Conservation (phyloP, 2,888 invertebrate species). For the Panzeria rudis region DNA sequence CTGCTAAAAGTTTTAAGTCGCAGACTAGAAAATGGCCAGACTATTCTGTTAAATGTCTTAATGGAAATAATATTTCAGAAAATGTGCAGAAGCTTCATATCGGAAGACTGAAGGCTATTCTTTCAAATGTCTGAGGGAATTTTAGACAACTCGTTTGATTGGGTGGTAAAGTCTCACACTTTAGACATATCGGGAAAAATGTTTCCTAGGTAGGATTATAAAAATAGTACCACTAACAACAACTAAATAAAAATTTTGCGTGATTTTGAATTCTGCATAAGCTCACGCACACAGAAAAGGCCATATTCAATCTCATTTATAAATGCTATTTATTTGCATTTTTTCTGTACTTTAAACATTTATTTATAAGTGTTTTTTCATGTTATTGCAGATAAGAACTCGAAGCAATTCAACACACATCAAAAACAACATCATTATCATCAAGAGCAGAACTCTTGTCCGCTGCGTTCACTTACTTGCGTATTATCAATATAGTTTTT, state of each 20-base stretch:
- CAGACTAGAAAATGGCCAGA: too few species aligned
- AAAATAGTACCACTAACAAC: not conserved
- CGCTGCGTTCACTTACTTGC: slow-evolving; percentile 1
- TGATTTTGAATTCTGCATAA: slow-evolving; percentile 11
- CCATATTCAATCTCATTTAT: slow-evolving; percentile 27
- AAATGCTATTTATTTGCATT: slow-evolving; percentile 4
- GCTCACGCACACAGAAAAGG: not conserved
- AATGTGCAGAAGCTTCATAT: too few species aligned
- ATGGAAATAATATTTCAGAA: too few species aligned
- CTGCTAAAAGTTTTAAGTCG: too few species aligned
- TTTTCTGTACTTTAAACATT: not conserved
- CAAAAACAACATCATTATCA: not conserved
- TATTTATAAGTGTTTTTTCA: slow-evolving; percentile 61
- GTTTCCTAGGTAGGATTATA: too few species aligned
- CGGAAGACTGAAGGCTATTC: too few species aligned
- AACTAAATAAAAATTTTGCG: slow-evolving; percentile 27
- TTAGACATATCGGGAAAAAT: too few species aligned
- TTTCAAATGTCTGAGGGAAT: too few species aligned
- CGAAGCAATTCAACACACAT: slow-evolving; percentile 11
- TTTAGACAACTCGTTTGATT: too few species aligned
- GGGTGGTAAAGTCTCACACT: too few species aligned
- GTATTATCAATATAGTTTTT: slow-evolving; percentile 40
- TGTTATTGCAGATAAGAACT: slow-evolving; percentile 55
- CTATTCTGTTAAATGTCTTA: too few species aligned
- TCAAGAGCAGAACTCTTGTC: slow-evolving; percentile 12